Evolutionary conservation across 1,140 invertebrate genomes (phyloP), one percentile per base, ranked within the genome.

Genomic region (Danaus plexippus): DNA sequence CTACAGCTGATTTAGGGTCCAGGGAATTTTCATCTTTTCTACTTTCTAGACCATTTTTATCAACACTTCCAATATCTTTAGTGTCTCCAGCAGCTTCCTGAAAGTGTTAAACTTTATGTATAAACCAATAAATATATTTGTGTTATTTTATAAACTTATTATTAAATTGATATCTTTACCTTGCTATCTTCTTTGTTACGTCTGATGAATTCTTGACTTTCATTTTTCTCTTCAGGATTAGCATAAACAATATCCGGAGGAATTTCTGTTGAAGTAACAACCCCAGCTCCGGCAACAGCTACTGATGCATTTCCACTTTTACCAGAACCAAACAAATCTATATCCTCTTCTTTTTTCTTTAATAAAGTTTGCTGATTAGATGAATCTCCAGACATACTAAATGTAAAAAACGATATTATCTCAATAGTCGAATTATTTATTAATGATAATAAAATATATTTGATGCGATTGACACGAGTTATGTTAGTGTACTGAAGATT

Each of bases 381-480:
- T 11, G 77, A 79, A 58, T 80, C 77, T 42, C 74, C 79, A 58
- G 79, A 77, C 76, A 85, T 85, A 49, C 79, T 85, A 73, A 75
- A 55, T 13, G 42, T 13, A 54, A 45, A 44, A 52, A 53, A 11
- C 43, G 41, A 44, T 11, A 18, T 47, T 32, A 32, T 32, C 22
- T 32, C 22, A 32, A 32, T 32, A 3, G 22, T 32, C 22, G 7
- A 32, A 32, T 32, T 32, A 32, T 32, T 22, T 32, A 7, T 41
- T 54, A 12, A 57, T 10, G n/a, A 42, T 15, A 40, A 12, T 11
- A 22, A 52, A 45, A 47, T 42, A 13, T 48, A 40, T 11, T 43
- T 13, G 32, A 18, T 45, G 40, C 15, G 11, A 46, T 32, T 32
- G 22, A 32, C 22, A 32, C 22, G 22, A 32, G 22, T 32, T 32